These are phyloP conservation scores for Microcebus lehilahytsara DNA, from an alignment of 2,113 vertebrate species.

Conservation along the genomic window DNA sequence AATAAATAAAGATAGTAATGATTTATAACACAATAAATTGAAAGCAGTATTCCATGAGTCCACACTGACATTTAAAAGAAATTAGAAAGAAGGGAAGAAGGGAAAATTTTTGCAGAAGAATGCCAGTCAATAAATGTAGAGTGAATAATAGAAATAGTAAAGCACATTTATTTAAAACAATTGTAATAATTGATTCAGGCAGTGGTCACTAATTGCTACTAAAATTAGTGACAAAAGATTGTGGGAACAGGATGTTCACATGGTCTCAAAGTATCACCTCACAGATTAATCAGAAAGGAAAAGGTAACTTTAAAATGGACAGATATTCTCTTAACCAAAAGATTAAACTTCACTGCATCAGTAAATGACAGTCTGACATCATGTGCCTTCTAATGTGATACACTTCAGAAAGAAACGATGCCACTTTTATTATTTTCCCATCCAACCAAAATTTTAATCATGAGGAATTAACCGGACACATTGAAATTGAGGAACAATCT, in stretches of 20 bases:
- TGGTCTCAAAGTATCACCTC: not conserved
- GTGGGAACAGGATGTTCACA: not conserved
- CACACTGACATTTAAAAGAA: not conserved
- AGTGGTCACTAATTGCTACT: not conserved
- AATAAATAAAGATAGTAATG: not conserved
- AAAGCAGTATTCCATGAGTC: not conserved
- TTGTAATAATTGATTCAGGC: not conserved
- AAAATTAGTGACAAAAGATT: slow-evolving; percentile 1
- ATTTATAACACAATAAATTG: not conserved
- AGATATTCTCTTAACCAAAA: not conserved
- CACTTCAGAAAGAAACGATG: not conserved
- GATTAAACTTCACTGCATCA: not conserved
- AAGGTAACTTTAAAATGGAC: not conserved
- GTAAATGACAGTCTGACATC: not conserved
- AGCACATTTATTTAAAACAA: not conserved
- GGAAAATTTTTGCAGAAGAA: not conserved
- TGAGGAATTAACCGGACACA: not conserved
- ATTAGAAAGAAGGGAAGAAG: not conserved
- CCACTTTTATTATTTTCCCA: not conserved
- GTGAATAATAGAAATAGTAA: slow-evolving; percentile 24
- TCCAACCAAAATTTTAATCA: not conserved
- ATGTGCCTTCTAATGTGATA: not conserved
- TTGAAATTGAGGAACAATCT: not conserved
- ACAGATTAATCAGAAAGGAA: slow-evolving; percentile 16
- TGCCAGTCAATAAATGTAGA: not conserved